These are phyloP conservation scores for Pedionomus torquatus DNA, from an alignment of 2,113 vertebrate genomes.

Conservation along the genomic window DNA sequence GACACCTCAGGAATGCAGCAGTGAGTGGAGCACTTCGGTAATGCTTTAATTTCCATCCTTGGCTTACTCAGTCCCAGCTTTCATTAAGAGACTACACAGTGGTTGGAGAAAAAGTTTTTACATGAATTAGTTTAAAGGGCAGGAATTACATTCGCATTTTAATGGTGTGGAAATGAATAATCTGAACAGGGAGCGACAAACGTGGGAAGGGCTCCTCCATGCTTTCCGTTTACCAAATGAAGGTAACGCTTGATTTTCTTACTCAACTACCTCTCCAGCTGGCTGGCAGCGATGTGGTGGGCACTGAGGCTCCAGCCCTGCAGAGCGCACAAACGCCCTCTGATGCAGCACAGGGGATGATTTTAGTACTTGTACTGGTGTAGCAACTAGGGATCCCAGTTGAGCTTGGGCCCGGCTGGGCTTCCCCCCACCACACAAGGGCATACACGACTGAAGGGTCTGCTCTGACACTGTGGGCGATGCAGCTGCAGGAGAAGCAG, in stretches of 20 bases:
- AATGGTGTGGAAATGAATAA: conserved; percentile 43
- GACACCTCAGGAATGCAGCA: conserved; percentile 55
- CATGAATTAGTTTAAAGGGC: conserved; percentile 42
- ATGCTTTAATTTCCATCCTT: conserved; percentile 23
- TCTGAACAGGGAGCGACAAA: background rate
- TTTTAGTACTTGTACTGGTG: background rate
- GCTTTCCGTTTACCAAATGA: background rate
- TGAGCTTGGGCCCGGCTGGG: background rate
- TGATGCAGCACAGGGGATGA: background rate
- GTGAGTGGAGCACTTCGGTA: background rate
- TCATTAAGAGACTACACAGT: conserved; percentile 1
- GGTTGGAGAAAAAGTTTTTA: conserved; percentile 10
- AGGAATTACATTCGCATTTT: background rate
- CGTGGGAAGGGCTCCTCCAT: background rate
- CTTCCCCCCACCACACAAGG: background rate
- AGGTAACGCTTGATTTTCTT: conserved; percentile 1
- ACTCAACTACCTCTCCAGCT: background rate
- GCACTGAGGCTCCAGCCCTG: background rate
- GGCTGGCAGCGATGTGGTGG: background rate
- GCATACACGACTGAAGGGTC: background rate
- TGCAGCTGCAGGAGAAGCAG: background rate
- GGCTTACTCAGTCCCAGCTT: background rate
- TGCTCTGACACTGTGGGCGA: rapidly evolving
- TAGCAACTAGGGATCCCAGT: background rate
- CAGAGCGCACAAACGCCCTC: background rate